Evolutionary conservation across 2,113 vertebrate genomes (phyloP).

Genomic region (Heloderma charlesbogerti): DNA sequence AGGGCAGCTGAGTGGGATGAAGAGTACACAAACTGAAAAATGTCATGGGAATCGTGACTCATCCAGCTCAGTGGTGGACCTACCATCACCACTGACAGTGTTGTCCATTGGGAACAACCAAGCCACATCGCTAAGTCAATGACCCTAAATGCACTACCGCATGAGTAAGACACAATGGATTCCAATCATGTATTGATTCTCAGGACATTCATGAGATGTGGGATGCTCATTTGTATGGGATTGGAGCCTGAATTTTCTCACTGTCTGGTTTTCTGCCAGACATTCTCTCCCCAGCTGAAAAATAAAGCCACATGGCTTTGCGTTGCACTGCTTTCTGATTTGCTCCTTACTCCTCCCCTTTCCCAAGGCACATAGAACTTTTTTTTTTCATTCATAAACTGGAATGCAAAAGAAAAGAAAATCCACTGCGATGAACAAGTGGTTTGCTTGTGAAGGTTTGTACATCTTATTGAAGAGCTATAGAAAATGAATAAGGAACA

Average conservation of each 20-base stretch:
- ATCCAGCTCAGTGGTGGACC: not conserved
- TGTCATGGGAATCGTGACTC: slow-evolving; percentile 21
- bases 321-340: not conserved
- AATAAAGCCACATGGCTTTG: not conserved
- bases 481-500: not conserved
- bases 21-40: not conserved
- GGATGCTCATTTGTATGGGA: not conserved
- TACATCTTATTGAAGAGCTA: not conserved
- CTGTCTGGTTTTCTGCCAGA: not conserved
- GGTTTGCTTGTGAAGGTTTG: not conserved
- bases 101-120: not conserved
- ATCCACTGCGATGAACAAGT: not conserved
- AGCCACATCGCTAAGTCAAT: not conserved
- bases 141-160: slow-evolving; percentile 1
- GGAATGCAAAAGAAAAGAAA: not conserved
- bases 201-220: not conserved
- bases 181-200: not conserved
- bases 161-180: not conserved
- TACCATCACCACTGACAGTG: not conserved
- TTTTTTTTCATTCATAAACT: slow-evolving; percentile 12
- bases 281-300: not conserved
- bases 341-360: not conserved
- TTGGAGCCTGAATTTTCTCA: not conserved
- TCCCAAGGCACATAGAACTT: not conserved
- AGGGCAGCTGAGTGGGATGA: not conserved